Base-by-base conservation (phyloP, 1,140 invertebrate genomes). In the Aphelinus certus region DNA sequence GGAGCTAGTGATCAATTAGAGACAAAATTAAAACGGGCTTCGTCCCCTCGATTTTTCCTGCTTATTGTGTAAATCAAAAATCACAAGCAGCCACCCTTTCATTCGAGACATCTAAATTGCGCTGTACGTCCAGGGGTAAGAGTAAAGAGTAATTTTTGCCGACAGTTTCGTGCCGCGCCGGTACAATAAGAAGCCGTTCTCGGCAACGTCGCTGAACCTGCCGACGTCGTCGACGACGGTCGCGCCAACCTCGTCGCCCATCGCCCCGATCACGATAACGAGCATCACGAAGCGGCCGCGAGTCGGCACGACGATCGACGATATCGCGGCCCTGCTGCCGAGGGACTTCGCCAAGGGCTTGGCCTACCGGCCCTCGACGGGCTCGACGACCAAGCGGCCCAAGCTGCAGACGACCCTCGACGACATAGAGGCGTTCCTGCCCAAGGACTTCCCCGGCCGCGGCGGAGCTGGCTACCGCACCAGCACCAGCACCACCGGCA, bases 151-250 rank as follows among this genome's bases (percentile, higher is more conserved):
- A 26, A 26, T 56, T 42, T 7, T 64, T 63, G 43, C 5, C 45
- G 26, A 26, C 71, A 94, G 93, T 81, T 93, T 94, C 73, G 87
- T 90, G 10, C 91, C 91, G 2, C 78, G 81, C 82, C 89, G 81
- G 79, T 90, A 81, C 83, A 90, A 80, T 84, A 91, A 84, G 3
- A 82, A 78, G 45, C 75, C 75, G 3, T 76, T 73, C 51, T 76
- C 75, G 46, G 55, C 47, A 7, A 73, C 53, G 57, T 82, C 42
- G 71, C 75, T 73, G 76, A 79, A 80, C 0, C 7, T 82, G 5
- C 81, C 81, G 0, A 77, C 75, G 3, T 68, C 70, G 3, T 53
- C 75, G 7, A 76, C 75, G 45, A 77, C 72, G n/a, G 26, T 65
- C 9, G 71, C 62, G 7, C 61, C 79, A 0, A 74, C 76, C 6